phyloP scores from a whole-genome alignment of 2,888 invertebrate genomes.

The Cabera pusaria region DNA sequence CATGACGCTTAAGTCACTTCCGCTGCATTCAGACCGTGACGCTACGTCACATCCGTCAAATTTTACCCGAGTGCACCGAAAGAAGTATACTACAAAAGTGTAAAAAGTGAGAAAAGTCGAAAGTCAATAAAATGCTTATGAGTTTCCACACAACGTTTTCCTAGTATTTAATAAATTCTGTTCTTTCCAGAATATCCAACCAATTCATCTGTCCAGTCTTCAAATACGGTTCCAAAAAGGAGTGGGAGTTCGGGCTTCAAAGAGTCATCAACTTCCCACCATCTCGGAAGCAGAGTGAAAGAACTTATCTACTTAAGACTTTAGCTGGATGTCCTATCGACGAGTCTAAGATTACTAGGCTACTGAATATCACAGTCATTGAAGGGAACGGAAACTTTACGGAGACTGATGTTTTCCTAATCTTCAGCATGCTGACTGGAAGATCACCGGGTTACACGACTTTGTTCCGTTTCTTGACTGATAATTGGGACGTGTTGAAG shows the following conservation, averaged over 20 bases:
- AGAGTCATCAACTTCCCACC: conserved; percentile 89
- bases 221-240: conserved; percentile 90
- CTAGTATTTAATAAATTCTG: neutral
- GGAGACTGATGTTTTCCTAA: conserved; percentile 89
- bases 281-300: conserved; percentile 87
- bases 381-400: conserved; percentile 89
- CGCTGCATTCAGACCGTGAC: too few species aligned
- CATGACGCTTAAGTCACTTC: too few species aligned
- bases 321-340: conserved; percentile 91
- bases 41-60: too few species aligned
- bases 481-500: conserved; percentile 88
- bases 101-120: too few species aligned
- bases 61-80: too few species aligned
- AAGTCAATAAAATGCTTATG: too few species aligned
- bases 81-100: too few species aligned
- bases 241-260: conserved; percentile 92
- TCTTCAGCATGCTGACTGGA: conserved; percentile 89
- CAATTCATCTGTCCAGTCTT: conserved; percentile 92
- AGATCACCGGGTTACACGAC: conserved; percentile 88
- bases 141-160: too few species aligned
- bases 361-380: conserved; percentile 87
- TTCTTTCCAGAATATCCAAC: conserved; percentile 85
- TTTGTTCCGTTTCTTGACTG: conserved; percentile 87
- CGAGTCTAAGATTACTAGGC: conserved; percentile 84
- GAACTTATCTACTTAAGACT: conserved; percentile 90